Percentiles rank a stretch among this genome's conserved stretches.
Evolutionary conservation across 2,797 vertebrate genomes (phyloP).

Genomic region (Apogon talboti): DNA sequence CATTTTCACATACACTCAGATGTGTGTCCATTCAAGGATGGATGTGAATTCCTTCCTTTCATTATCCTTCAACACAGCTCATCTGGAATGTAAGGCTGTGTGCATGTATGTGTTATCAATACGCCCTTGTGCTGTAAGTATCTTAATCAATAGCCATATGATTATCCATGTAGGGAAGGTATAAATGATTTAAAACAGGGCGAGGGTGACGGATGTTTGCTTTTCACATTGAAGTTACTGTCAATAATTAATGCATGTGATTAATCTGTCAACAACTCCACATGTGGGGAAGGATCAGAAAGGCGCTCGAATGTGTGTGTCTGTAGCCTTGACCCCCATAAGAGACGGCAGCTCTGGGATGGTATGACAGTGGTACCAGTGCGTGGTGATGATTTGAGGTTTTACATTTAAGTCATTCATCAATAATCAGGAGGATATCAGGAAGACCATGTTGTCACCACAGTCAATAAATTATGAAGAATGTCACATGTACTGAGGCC

Average conservation of each 20-base stretch:
- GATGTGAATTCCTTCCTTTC: constrained; percentile 23
- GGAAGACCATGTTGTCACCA: constrained; percentile 16
- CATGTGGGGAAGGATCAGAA: constrained; percentile 86
- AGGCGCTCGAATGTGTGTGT: constrained; percentile 82
- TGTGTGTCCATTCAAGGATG: constrained; percentile 8
- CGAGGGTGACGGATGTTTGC: constrained; percentile 94
- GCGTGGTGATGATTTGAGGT: constrained; percentile 27
- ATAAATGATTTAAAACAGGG: constrained; percentile 98
- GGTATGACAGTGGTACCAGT: constrained; percentile 24
- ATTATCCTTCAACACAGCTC: constrained; percentile 26
- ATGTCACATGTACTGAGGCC: neutral
- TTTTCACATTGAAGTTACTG: constrained; percentile 98
- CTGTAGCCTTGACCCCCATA: constrained; percentile 50
- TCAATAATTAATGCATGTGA: constrained; percentile 99
- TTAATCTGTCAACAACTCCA: constrained; percentile 95
- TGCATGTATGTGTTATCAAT: constrained; percentile 87
- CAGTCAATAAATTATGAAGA: constrained; percentile 25
- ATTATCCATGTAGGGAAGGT: constrained; percentile 92
- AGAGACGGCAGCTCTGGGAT: constrained; percentile 40
- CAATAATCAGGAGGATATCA: constrained; percentile 31
- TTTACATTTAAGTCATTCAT: constrained; percentile 39
- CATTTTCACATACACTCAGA: constrained; percentile 14
- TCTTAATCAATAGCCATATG: constrained; percentile 97
- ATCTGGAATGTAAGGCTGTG: constrained; percentile 60
- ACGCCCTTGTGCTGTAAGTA: constrained; percentile 89